These are phyloP conservation scores for Girardinus metallicus DNA, from an alignment of 2,797 vertebrate species.

Conservation along the genomic window DNA sequence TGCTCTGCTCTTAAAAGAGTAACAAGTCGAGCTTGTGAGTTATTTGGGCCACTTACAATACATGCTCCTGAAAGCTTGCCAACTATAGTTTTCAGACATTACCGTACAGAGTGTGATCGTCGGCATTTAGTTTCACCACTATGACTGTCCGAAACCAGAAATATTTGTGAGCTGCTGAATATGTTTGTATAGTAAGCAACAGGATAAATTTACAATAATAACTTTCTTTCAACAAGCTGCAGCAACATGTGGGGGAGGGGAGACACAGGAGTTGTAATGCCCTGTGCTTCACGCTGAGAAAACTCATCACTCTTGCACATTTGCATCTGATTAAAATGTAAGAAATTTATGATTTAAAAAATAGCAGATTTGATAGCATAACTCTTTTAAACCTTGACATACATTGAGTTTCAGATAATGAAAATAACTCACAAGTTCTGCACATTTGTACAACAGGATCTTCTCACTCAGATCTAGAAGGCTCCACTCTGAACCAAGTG, in stretches of 20 bases:
- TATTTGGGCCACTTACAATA: background rate
- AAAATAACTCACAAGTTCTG: background rate
- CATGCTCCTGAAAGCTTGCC: background rate
- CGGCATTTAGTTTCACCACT: background rate
- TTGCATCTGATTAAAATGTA: background rate
- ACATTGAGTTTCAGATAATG: background rate
- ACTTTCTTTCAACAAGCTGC: background rate
- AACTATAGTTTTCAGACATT: background rate
- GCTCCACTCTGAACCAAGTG: conserved; percentile 73
- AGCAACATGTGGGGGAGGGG: background rate
- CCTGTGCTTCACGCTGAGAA: background rate
- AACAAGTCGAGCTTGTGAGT: background rate
- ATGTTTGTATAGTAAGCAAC: background rate
- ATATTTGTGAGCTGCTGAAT: background rate
- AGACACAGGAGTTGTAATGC: background rate
- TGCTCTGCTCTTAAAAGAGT: background rate
- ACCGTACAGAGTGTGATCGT: background rate
- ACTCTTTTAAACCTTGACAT: background rate
- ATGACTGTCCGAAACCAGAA: background rate
- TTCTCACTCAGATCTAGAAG: conserved; percentile 56
- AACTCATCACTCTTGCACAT: background rate
- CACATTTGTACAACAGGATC: conserved; percentile 29
- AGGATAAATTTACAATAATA: background rate
- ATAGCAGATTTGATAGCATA: background rate
- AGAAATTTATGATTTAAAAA: background rate